A percentile compares a stretch with the other conserved stretches of the same genome.
Conservation (phyloP, 2,113 vertebrate species). For the Rhinopithecus roxellana region DNA sequence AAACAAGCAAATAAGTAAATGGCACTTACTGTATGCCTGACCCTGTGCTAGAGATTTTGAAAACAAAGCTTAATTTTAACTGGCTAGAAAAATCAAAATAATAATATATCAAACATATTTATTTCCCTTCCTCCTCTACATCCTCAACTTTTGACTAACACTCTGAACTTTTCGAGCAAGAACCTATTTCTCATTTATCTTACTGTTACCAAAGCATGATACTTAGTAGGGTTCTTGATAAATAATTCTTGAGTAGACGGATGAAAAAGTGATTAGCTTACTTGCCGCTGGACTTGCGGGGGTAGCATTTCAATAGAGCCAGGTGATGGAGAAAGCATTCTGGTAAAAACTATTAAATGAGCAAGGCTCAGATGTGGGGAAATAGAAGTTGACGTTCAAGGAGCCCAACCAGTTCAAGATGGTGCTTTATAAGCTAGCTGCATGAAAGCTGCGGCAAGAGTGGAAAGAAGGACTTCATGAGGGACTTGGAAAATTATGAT, state of each 20-base stretch:
- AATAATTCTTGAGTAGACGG: background rate
- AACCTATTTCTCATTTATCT: conserved; percentile 17
- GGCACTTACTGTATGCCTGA: background rate
- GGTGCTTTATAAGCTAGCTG: background rate
- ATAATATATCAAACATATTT: background rate
- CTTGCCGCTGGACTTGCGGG: background rate
- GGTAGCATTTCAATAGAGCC: background rate
- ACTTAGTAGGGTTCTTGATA: background rate
- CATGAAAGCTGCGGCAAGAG: background rate
- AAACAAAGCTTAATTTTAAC: conserved; percentile 25
- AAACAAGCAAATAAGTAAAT: background rate
- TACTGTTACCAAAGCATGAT: background rate
- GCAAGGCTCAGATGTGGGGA: background rate
- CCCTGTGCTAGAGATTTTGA: background rate
- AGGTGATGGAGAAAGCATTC: background rate
- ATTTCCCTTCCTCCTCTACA: background rate
- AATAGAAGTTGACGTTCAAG: background rate
- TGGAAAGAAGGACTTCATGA: background rate
- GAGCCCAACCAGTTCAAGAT: accelerated
- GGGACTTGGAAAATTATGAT: background rate
- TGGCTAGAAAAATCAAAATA: conserved; percentile 18
- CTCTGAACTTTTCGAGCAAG: background rate
- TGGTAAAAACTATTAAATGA: background rate
- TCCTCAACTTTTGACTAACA: background rate
- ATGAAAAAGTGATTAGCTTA: background rate